Evolutionary conservation across 1,140 invertebrate genomes (phyloP).

Genomic region (Dolichoris vasculosae): DNA sequence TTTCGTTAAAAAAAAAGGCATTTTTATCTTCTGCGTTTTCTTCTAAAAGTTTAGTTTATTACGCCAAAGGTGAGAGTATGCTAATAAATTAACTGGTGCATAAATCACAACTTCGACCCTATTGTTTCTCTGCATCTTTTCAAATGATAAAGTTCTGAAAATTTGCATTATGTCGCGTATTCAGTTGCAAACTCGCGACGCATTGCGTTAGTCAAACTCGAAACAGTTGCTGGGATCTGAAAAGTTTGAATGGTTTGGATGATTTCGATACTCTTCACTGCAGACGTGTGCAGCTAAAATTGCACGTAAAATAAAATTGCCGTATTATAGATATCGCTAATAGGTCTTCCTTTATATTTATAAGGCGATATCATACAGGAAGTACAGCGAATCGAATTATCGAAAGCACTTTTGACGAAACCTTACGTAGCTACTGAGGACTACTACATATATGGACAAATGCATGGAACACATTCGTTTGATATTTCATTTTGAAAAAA

Average conservation of each 20-base stretch:
- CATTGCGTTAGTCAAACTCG: neutral
- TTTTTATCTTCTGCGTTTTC: neutral
- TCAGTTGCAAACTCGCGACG: neutral
- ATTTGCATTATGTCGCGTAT: neutral
- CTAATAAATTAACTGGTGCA: neutral
- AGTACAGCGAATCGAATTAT: neutral
- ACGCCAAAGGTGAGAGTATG: neutral
- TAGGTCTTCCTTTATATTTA: conserved; percentile 42
- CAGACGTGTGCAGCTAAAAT: neutral
- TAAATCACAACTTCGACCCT: neutral
- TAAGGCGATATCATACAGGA: neutral
- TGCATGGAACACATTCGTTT: neutral
- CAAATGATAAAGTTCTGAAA: neutral
- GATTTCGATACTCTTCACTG: neutral
- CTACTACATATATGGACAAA: neutral
- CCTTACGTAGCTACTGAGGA: neutral
- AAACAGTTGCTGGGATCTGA: neutral
- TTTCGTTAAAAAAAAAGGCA: no score
- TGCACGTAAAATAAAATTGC: neutral
- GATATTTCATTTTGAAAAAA: neutral
- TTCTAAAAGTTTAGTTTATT: neutral
- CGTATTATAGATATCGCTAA: conserved; percentile 16
- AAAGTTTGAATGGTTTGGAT: neutral
- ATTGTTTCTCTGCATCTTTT: neutral
- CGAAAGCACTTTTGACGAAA: neutral